Conservation (phyloP, 1,140 invertebrate species). For the Nixonia krombeini region DNA sequence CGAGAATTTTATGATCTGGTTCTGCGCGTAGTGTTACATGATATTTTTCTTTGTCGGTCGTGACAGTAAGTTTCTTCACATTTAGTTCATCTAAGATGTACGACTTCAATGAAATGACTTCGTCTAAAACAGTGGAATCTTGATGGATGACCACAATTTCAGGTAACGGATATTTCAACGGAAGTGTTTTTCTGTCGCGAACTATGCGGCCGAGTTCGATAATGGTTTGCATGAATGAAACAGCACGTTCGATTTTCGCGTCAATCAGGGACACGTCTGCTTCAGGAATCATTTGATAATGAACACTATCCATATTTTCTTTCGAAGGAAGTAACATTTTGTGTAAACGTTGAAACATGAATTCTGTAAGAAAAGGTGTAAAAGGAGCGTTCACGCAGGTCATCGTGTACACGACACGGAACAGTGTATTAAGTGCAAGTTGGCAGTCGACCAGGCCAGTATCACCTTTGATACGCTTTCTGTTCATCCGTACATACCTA, state of each 20-base stretch:
- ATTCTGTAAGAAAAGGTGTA: constrained; percentile 96
- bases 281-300: constrained; percentile 90
- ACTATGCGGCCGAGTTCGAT: constrained; percentile 95
- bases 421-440: constrained; percentile 89
- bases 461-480: constrained; percentile 93
- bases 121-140: constrained; percentile 83
- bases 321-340: constrained; percentile 66
- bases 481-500: constrained; percentile 94
- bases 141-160: constrained; percentile 96
- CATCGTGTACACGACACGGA: constrained; percentile 91
- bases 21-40: constrained; percentile 94
- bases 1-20: constrained; percentile 91
- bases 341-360: constrained; percentile 93
- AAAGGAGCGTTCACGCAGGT: constrained; percentile 96
- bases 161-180: constrained; percentile 96
- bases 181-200: constrained; percentile 93
- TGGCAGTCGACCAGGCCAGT: constrained; percentile 83
- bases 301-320: constrained; percentile 80
- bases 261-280: constrained; percentile 83
- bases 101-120: constrained; percentile 84
- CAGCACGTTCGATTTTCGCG: constrained; percentile 89
- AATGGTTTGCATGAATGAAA: constrained; percentile 93
- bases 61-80: constrained; percentile 88
- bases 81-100: constrained; percentile 97
- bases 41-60: constrained; percentile 93